Evolutionary conservation across 2,888 invertebrate species (phyloP).

Genomic region (Cerastis leucographa): DNA sequence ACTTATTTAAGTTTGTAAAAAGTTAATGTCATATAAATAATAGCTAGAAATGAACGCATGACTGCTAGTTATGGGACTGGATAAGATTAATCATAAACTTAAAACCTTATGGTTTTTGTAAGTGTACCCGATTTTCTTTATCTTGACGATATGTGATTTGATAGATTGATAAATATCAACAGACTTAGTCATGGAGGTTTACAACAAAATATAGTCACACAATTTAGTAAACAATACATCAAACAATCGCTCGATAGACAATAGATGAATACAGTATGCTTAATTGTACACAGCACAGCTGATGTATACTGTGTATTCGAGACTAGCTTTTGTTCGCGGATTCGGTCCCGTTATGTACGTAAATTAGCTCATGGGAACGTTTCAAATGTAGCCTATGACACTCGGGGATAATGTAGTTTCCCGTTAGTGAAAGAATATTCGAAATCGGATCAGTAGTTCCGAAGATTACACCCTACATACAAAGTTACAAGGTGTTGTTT

Average conservation of each 20-base stretch:
- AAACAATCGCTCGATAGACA: conserved; percentile 44
- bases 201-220: conserved; percentile 5
- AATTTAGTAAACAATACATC: conserved; percentile 25
- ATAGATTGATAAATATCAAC: conserved; percentile 13
- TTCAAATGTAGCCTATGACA: too few relatives aligned
- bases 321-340: too few relatives aligned
- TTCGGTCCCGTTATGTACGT: too few relatives aligned
- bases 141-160: not conserved
- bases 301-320: not conserved
- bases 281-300: conserved; percentile 5
- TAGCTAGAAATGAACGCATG: not conserved
- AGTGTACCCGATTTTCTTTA: not conserved
- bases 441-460: too few relatives aligned
- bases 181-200: conserved; percentile 19
- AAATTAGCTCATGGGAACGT: too few relatives aligned
- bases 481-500: too few relatives aligned
- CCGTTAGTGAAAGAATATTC: too few relatives aligned
- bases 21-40: not conserved
- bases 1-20: not conserved
- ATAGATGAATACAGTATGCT: conserved; percentile 24
- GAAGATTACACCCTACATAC: too few relatives aligned
- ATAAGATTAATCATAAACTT: not conserved
- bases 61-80: not conserved
- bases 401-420: too few relatives aligned
- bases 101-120: not conserved